A percentile compares a stretch with the other conserved stretches of the same genome.
Conservation (phyloP, 2,888 invertebrate species). For the Phyllotreta cruciferae region DNA sequence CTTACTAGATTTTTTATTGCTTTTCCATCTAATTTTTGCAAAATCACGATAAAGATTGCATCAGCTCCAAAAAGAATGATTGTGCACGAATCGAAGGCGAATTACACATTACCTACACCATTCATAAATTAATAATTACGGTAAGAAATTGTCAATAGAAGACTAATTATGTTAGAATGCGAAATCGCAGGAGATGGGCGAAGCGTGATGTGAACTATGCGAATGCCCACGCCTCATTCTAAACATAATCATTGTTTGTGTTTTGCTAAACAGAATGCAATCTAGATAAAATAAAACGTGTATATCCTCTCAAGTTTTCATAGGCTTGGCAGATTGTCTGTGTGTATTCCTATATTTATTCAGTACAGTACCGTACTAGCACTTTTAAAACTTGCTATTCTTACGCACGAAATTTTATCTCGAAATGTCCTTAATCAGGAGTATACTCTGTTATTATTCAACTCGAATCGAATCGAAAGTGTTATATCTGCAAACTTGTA, state of each 20-base stretch:
- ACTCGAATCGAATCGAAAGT: neutral
- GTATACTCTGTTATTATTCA: neutral
- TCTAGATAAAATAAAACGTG: constrained; percentile 36
- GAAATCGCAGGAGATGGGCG: constrained; percentile 15
- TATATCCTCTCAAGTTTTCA: constrained; percentile 28
- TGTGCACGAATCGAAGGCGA: too few relatives aligned
- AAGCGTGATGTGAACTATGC: constrained; percentile 19
- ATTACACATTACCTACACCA: too few relatives aligned
- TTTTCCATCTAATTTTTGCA: too few relatives aligned
- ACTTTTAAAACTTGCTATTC: neutral
- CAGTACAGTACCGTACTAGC: constrained; percentile 12
- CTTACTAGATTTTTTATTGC: too few relatives aligned
- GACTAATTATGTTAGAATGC: constrained; percentile 10
- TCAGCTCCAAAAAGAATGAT: too few relatives aligned
- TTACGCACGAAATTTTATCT: too few relatives aligned
- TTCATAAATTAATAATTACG: too few relatives aligned
- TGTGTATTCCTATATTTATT: constrained; percentile 16
- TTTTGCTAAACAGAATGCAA: constrained; percentile 35
- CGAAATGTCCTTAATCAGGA: too few relatives aligned
- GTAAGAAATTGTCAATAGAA: too few relatives aligned
- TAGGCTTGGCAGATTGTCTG: constrained; percentile 28
- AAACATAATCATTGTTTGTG: constrained; percentile 25
- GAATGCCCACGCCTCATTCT: constrained; percentile 28
- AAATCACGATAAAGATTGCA: too few relatives aligned
- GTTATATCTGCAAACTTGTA: too few relatives aligned